Base-by-base conservation (phyloP, 2,888 invertebrate species). In the Urechis unicinctus region DNA sequence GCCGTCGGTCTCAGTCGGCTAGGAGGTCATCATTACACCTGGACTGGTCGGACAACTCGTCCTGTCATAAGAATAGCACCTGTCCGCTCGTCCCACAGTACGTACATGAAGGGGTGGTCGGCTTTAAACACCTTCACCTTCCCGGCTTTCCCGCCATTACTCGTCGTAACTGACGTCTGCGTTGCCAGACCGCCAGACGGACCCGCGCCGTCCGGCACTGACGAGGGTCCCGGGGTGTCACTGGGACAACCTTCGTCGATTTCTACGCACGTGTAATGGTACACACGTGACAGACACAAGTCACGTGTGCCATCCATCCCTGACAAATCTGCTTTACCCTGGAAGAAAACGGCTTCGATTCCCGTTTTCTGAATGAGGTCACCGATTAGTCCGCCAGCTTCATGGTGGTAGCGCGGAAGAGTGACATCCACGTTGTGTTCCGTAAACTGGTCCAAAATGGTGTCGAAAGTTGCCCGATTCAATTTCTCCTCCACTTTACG, bases 21-120 rank as follows among this genome's bases (percentile, higher is more conserved):
- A n/a, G n/a, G n/a, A n/a, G n/a, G n/a, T n/a, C n/a, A n/a, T n/a
- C n/a, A n/a, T n/a, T n/a, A 59, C 24, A 54, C 50, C 29, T 50
- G 55, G 17, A 47, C 29, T 4, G 64, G 64, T 41, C 64, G 52
- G 48, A 60, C 55, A n/a, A 63, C 63, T 17, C 64, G 61, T 24
- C 64, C 64, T 41, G 61, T 56, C 30, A 64, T 51, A 25, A 56
- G 41, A 28, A 65, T 61, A 28, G 64, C 61, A 28, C 61, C 63
- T 41, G 61, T 64, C 44, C 64, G 52, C n/a, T 64, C 64, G 41
- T 65, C 64, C 24, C 54, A 55, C 36, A 65, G 53, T 48, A 65
- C 47, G 52, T 61, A 65, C 41, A 65, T 31, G 52, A 65, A 65
- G 2, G 64, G 64, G 29, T 64, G 63, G 36, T 65, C 64, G 44